phyloP scores from a whole-genome alignment of 2,113 vertebrate genomes.

The Peromyscus maniculatus region DNA sequence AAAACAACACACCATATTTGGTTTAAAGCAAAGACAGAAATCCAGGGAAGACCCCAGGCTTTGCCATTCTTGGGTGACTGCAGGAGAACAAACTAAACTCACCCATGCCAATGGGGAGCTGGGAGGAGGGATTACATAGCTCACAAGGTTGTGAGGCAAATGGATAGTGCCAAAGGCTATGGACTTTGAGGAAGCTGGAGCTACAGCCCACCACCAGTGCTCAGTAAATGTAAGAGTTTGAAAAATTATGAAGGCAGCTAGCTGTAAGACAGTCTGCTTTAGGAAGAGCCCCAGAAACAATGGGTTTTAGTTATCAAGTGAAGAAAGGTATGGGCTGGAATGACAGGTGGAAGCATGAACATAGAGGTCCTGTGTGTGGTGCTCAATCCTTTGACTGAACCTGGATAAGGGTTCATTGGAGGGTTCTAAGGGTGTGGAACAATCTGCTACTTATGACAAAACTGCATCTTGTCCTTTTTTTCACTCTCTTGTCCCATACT shows the following conservation, averaged over 20 bases:
- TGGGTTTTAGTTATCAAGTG: neutral
- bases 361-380: neutral
- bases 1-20: neutral
- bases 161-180: neutral
- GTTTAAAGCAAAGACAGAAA: slow-evolving; percentile 28
- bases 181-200: neutral
- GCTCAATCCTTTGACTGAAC: neutral
- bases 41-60: neutral
- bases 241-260: slow-evolving; percentile 8
- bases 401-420: neutral
- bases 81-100: neutral
- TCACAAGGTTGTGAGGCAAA: neutral
- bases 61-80: neutral
- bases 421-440: neutral
- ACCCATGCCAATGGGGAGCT: too few relatives aligned
- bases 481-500: neutral
- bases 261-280: neutral
- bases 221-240: neutral
- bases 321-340: neutral
- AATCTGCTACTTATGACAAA: neutral
- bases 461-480: neutral
- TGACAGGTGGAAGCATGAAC: neutral
- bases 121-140: rapidly evolving
- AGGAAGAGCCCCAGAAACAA: neutral
- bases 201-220: neutral